Evolutionary conservation across 1,140 invertebrate genomes (phyloP).

Genomic region (Oreohelix idahoensis): DNA sequence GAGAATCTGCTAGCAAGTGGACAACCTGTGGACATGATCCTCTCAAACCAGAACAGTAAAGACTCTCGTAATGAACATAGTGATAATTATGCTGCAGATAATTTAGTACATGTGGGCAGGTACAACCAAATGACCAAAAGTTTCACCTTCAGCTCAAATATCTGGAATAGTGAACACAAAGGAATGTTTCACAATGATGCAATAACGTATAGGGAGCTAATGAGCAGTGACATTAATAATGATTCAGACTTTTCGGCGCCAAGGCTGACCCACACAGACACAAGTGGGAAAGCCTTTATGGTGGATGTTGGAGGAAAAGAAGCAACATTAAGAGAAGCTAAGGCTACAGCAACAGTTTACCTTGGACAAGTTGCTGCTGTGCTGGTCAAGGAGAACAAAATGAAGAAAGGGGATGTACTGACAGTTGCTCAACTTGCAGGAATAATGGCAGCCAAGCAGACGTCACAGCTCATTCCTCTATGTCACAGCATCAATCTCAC

Average conservation of each 20-base stretch:
- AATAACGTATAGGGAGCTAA: not conserved
- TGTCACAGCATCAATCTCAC: conserved; percentile 87
- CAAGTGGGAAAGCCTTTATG: conserved; percentile 87
- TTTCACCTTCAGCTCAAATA: no score
- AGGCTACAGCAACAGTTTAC: conserved; percentile 79
- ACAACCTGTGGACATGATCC: no score
- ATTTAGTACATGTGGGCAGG: no score
- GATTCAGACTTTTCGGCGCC: not conserved
- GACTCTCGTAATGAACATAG: no score
- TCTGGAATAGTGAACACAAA: not conserved
- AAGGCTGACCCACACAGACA: conserved; percentile 84
- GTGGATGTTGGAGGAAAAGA: conserved; percentile 89
- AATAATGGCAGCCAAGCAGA: conserved; percentile 92
- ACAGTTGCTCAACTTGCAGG: conserved; percentile 91
- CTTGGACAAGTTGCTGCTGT: conserved; percentile 80
- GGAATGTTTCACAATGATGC: not conserved
- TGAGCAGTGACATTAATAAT: not conserved
- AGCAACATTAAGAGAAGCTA: conserved; percentile 80
- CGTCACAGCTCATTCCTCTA: conserved; percentile 90
- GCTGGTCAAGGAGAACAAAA: conserved; percentile 83
- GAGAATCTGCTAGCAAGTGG: no score
- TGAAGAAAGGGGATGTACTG: conserved; percentile 95
- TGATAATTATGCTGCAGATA: no score
- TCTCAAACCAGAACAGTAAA: no score
- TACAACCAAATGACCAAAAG: no score